phyloP scores from a whole-genome alignment of 1,140 invertebrate species.

The Cardiocondyla obscurior region DNA sequence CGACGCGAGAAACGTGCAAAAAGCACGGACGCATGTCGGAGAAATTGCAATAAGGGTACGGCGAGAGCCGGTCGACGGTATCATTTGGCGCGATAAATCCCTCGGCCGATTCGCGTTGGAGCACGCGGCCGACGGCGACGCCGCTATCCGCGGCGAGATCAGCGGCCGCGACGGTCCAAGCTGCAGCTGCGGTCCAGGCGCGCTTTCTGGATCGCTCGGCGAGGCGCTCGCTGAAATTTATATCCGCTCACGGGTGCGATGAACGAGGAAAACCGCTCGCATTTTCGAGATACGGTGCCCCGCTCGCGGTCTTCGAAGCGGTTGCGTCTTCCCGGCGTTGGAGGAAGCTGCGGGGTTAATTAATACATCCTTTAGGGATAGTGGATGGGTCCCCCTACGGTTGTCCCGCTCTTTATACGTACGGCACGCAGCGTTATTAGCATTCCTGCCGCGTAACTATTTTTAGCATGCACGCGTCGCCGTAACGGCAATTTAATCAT shows the following conservation, averaged over 20 bases:
- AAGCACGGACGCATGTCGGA: slow-evolving; percentile 37
- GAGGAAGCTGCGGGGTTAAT: background rate
- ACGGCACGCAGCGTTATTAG: background rate
- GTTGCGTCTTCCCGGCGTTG: background rate
- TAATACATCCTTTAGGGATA: slow-evolving; percentile 28
- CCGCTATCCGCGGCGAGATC: slow-evolving; percentile 50
- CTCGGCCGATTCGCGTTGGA: slow-evolving; percentile 41
- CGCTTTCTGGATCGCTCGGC: slow-evolving; percentile 2
- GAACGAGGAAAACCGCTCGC: slow-evolving; percentile 24
- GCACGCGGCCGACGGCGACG: slow-evolving; percentile 51
- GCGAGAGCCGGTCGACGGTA: slow-evolving; percentile 49
- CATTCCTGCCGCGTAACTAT: slow-evolving; percentile 1
- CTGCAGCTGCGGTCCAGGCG: slow-evolving; percentile 52
- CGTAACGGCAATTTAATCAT: slow-evolving; percentile 18
- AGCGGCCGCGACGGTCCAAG: slow-evolving; percentile 7
- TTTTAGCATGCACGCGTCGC: background rate
- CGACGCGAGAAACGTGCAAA: slow-evolving; percentile 30
- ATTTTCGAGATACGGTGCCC: background rate
- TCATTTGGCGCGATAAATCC: slow-evolving; percentile 58
- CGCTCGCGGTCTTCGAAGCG: background rate
- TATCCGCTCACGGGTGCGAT: slow-evolving; percentile 25
- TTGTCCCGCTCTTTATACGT: background rate
- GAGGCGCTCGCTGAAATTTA: slow-evolving; percentile 31
- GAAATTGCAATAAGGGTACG: slow-evolving; percentile 40
- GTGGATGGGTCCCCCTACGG: slow-evolving; percentile 4